phyloP scores from a whole-genome alignment of 2,888 invertebrate genomes.

The Crocallis elinguaria region DNA sequence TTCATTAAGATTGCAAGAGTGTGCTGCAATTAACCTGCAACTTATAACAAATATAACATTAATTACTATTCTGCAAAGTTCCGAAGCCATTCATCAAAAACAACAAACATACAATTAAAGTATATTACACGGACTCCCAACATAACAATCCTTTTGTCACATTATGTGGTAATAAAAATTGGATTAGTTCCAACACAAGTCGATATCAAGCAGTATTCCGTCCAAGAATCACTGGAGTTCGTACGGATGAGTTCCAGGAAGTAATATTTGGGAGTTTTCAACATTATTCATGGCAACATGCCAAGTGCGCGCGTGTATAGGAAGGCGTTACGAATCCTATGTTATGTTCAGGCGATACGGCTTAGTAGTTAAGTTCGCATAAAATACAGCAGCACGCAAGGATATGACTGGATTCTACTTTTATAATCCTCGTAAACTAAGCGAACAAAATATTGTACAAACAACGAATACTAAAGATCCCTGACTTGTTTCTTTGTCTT shows the following conservation, averaged over 20 bases:
- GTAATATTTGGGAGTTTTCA: constrained; percentile 61
- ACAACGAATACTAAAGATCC: not conserved
- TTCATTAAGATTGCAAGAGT: too few species aligned
- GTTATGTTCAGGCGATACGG: constrained; percentile 8
- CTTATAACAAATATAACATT: too few species aligned
- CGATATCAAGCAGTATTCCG: constrained; percentile 32
- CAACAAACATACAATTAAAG: not conserved
- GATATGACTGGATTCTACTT: not conserved
- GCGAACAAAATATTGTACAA: not conserved
- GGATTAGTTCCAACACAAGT: constrained; percentile 40
- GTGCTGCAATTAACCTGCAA: too few species aligned
- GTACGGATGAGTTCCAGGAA: constrained; percentile 50
- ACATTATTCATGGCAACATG: constrained; percentile 62
- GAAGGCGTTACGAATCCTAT: constrained; percentile 26
- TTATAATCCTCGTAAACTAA: constrained; percentile 2
- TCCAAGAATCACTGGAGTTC: constrained; percentile 36
- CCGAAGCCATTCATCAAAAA: too few species aligned
- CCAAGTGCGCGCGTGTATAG: constrained; percentile 58
- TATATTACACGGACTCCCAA: not conserved
- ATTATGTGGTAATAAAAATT: constrained; percentile 33
- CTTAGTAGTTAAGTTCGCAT: constrained; percentile 13
- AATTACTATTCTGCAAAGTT: too few species aligned
- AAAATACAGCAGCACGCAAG: constrained; percentile 3
- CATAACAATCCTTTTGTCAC: constrained; percentile 7
- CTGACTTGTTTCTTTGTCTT: not conserved